Evolutionary conservation across 1,140 invertebrate genomes (phyloP).

Genomic region (Bombus confusus): DNA sequence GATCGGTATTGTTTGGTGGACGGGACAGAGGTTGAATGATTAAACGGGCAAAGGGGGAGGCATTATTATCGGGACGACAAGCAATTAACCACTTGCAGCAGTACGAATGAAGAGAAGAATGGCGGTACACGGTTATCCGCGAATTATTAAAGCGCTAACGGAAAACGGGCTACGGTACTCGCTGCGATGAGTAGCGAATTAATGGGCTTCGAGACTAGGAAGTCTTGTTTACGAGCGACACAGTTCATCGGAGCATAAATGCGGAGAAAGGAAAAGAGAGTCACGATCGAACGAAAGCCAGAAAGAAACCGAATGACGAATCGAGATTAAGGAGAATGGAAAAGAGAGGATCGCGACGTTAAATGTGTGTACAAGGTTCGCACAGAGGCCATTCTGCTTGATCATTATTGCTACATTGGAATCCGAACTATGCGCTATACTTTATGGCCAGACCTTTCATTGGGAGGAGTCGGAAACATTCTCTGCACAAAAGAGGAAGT

Average conservation of each 20-base stretch:
- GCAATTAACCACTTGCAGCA: conserved; percentile 41
- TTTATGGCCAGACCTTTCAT: background rate
- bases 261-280: conserved; percentile 52
- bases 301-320: conserved; percentile 1
- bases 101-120: conserved; percentile 7
- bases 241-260: conserved; percentile 78
- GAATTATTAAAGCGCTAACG: conserved; percentile 70
- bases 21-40: background rate
- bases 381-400: conserved; percentile 55
- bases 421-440: conserved; percentile 26
- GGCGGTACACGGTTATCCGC: conserved; percentile 26
- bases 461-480: conserved; percentile 21
- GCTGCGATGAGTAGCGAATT: conserved; percentile 72
- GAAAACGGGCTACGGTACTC: conserved; percentile 65
- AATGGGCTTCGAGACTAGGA: conserved; percentile 68
- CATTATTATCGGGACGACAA: conserved; percentile 15
- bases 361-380: conserved; percentile 58
- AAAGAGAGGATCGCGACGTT: conserved; percentile 52
- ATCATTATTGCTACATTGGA: conserved; percentile 54
- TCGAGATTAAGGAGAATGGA: conserved; percentile 25
- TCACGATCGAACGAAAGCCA: background rate
- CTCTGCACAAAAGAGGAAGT: conserved; percentile 21
- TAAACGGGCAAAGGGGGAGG: conserved; percentile 7
- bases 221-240: conserved; percentile 74
- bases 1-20: too few species aligned